A percentile compares a stretch with the other conserved stretches of the same genome.
phyloP scores from a whole-genome alignment of 2,113 vertebrate species.

The Crotalus helleri region DNA sequence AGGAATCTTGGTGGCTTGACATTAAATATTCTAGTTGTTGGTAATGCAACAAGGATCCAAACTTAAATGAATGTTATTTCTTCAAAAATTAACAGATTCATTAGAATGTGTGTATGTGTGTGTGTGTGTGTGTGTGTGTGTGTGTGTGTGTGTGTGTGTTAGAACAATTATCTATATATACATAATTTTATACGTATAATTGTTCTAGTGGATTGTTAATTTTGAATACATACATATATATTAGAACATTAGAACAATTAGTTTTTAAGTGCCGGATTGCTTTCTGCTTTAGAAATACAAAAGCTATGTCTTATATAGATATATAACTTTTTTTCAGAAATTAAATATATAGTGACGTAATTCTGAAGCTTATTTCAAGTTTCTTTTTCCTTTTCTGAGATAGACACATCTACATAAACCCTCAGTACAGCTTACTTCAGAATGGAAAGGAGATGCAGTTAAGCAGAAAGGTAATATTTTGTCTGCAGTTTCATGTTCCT shows the following conservation, averaged over 20 bases:
- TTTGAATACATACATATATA: too few relatives aligned
- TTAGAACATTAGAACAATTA: too few relatives aligned
- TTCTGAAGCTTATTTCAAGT: constrained; percentile 7
- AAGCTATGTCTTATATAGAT: not conserved
- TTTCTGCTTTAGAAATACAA: not conserved
- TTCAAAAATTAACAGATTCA: not conserved
- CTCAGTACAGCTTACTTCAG: constrained; percentile 34
- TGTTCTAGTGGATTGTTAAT: too few relatives aligned
- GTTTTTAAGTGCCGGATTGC: not conserved
- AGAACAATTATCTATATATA: too few relatives aligned
- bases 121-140: too few relatives aligned
- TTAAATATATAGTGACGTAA: not conserved
- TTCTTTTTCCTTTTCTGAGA: not conserved
- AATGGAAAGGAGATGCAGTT: constrained; percentile 46
- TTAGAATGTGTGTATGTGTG: too few relatives aligned
- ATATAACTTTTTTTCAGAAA: not conserved
- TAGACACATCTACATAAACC: constrained; percentile 53
- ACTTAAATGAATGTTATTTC: not conserved
- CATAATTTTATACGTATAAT: too few relatives aligned
- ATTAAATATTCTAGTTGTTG: too few relatives aligned
- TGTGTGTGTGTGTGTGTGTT: too few relatives aligned
- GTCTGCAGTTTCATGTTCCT: not conserved
- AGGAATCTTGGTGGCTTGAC: not conserved
- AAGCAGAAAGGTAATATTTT: constrained; percentile 62
- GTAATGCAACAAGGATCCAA: not conserved